Evolutionary conservation across 2,888 invertebrate species (phyloP).

Genomic region (Entomobrya proxima): DNA sequence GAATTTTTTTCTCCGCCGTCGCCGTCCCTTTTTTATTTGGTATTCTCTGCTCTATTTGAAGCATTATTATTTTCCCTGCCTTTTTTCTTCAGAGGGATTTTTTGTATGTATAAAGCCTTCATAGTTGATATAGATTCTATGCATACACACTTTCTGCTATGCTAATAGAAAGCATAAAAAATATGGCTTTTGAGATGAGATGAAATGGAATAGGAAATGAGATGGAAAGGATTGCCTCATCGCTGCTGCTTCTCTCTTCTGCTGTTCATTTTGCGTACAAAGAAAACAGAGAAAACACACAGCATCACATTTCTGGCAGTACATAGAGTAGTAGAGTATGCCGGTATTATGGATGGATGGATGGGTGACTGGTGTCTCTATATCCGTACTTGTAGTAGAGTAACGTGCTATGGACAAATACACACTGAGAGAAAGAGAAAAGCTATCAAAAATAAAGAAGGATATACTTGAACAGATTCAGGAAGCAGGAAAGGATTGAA

Average conservation of each 20-base stretch:
- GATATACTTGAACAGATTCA: background rate
- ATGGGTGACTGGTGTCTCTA: slow-evolving; percentile 20
- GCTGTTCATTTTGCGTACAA: slow-evolving; percentile 40
- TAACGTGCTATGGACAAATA: background rate
- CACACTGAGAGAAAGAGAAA: too few relatives aligned
- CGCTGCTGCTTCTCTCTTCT: background rate
- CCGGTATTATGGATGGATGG: slow-evolving; percentile 41
- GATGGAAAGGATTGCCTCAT: slow-evolving; percentile 60
- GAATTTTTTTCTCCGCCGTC: background rate
- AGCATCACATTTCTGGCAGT: background rate
- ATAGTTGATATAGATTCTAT: too few relatives aligned
- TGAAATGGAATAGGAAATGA: slow-evolving; percentile 66
- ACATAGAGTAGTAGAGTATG: background rate
- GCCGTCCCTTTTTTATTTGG: background rate
- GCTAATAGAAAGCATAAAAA: slow-evolving; percentile 44
- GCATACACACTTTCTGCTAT: too few relatives aligned
- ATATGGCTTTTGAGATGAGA: slow-evolving; percentile 63
- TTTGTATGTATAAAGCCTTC: background rate
- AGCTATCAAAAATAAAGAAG: slow-evolving; percentile 3
- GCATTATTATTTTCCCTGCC: slow-evolving; percentile 10
- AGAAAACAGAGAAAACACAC: background rate
- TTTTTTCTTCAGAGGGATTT: background rate
- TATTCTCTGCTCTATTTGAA: slow-evolving; percentile 32
- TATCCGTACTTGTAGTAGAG: background rate
- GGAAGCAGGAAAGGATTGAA: background rate